A percentile compares a stretch with the other conserved stretches of the same genome.
phyloP scores from a whole-genome alignment of 1,140 invertebrate species.

The Zelostemma sp. region DNA sequence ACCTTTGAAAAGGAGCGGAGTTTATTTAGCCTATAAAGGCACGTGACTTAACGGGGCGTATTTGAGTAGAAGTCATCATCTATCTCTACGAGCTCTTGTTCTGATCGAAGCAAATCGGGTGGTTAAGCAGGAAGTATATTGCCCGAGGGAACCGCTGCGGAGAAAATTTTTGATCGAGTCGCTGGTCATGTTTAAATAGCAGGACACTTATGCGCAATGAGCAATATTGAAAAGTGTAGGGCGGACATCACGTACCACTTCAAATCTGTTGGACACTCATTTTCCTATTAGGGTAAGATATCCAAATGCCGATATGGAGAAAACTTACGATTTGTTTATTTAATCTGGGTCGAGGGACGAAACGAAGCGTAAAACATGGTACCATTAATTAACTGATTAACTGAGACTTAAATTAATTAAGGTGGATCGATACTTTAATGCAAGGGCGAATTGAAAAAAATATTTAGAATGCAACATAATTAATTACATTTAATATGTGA shows the following conservation, averaged over 20 bases:
- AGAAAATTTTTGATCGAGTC: slow-evolving; percentile 61
- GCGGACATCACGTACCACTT: slow-evolving; percentile 23
- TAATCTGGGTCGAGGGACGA: neutral
- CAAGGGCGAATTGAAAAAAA: too few species aligned
- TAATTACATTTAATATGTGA: too few species aligned
- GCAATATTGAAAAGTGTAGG: slow-evolving; percentile 40
- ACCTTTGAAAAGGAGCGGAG: neutral
- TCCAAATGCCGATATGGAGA: neutral
- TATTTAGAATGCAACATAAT: too few species aligned
- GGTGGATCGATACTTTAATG: too few species aligned
- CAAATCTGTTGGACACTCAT: slow-evolving; percentile 15
- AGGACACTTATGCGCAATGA: slow-evolving; percentile 31
- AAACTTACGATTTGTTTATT: too few species aligned
- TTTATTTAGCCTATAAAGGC: slow-evolving; percentile 10
- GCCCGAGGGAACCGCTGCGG: slow-evolving; percentile 50
- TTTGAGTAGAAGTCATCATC: slow-evolving; percentile 31
- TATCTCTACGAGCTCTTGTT: slow-evolving; percentile 34
- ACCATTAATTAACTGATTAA: too few species aligned
- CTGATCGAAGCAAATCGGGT: slow-evolving; percentile 48
- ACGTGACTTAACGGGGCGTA: slow-evolving; percentile 38
- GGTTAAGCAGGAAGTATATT: slow-evolving; percentile 62
- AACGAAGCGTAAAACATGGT: too few species aligned
- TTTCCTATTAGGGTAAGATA: slow-evolving; percentile 1
- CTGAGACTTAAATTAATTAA: too few species aligned
- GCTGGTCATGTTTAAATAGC: slow-evolving; percentile 57